phyloP scores from a whole-genome alignment of 2,888 invertebrate genomes.

The Electrophaes corylata region DNA sequence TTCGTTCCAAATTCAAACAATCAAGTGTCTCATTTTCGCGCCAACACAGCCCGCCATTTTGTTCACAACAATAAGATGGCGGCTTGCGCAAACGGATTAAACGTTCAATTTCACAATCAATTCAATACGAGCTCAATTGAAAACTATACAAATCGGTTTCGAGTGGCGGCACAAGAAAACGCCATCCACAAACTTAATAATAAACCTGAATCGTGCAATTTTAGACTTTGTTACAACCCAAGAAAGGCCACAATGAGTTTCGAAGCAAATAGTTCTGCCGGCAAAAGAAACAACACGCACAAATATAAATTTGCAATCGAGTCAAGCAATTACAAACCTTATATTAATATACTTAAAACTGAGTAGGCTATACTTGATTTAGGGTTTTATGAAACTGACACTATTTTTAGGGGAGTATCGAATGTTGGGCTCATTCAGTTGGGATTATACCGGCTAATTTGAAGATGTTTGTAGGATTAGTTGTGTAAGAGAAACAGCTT shows the following conservation, averaged over 20 bases:
- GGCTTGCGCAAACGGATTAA: conserved; percentile 64
- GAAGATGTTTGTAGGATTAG: conserved; percentile 38
- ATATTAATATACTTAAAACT: conserved; percentile 27
- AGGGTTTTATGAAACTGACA: conserved; percentile 57
- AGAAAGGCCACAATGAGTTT: conserved; percentile 5
- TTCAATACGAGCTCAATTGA: conserved; percentile 55
- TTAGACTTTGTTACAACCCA: neutral
- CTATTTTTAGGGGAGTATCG: conserved; percentile 48
- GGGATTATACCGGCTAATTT: conserved; percentile 53
- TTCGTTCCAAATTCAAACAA: conserved; percentile 37
- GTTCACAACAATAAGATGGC: conserved; percentile 52
- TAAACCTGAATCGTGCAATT: neutral
- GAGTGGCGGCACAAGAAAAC: conserved; percentile 51
- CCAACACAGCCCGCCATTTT: conserved; percentile 56
- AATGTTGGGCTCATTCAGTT: conserved; percentile 44
- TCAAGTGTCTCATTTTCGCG: conserved; percentile 53
- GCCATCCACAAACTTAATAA: conserved; percentile 5
- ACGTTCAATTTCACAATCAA: conserved; percentile 67
- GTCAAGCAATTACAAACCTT: conserved; percentile 32
- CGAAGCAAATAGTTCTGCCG: neutral
- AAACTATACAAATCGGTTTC: conserved; percentile 63
- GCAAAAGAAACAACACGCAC: conserved; percentile 3
- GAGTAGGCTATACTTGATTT: conserved; percentile 11
- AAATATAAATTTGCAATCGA: neutral
- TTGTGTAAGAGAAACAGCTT: conserved; percentile 24